A percentile compares a stretch with the other conserved stretches of the same genome.
These are phyloP conservation scores for Rhadinocentrus ornatus DNA, from an alignment of 2,797 vertebrate species.

Conservation along the genomic window DNA sequence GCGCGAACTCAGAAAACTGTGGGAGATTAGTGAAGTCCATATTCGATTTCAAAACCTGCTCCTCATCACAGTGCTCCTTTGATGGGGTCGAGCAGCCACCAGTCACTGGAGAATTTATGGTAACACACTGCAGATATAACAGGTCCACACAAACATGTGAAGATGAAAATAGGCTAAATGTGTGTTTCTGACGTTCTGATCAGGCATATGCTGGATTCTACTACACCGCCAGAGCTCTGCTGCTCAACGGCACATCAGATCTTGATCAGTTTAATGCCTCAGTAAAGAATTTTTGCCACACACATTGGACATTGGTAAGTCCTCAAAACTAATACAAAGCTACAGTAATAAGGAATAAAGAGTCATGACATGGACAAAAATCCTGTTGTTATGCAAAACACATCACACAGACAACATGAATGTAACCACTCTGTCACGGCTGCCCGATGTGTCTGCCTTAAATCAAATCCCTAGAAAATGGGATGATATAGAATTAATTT, in stretches of 20 bases:
- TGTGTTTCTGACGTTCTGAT: conserved; percentile 14
- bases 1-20: conserved; percentile 81
- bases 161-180: background rate
- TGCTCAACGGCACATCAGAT: conserved; percentile 79
- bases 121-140: conserved; percentile 59
- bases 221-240: conserved; percentile 83
- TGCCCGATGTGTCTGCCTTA: too few relatives aligned
- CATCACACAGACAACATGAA: too few relatives aligned
- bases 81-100: conserved; percentile 88
- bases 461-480: too few relatives aligned
- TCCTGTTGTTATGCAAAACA: too few relatives aligned
- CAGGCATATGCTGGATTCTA: conserved; percentile 95
- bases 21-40: conserved; percentile 79
- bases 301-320: conserved; percentile 86
- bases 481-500: too few relatives aligned
- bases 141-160: background rate
- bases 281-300: conserved; percentile 83
- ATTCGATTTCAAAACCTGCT: conserved; percentile 87
- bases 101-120: conserved; percentile 89
- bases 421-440: too few relatives aligned
- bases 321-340: background rate
- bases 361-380: too few relatives aligned
- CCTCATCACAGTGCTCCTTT: conserved; percentile 83
- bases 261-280: conserved; percentile 84
- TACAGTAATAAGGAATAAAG: too few relatives aligned